phyloP scores from a whole-genome alignment of 2,797 vertebrate species.

The Cossypha dichroa region DNA sequence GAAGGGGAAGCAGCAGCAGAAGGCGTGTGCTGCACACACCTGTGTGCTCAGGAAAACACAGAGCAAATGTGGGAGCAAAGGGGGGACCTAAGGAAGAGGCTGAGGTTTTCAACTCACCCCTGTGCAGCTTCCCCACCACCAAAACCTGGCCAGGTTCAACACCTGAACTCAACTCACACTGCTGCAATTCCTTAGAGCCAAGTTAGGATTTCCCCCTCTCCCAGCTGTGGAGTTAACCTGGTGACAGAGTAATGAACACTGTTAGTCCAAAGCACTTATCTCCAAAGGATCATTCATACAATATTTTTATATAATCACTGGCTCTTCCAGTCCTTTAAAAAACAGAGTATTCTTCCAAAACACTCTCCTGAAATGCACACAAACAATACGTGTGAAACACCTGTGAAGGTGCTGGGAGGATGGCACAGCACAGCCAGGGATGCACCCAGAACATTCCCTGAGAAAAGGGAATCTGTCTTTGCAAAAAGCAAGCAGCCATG shows the following conservation, averaged over 20 bases:
- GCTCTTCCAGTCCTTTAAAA: background rate
- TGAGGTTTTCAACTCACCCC: background rate
- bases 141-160: background rate
- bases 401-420: rapidly evolving
- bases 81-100: rapidly evolving
- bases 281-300: background rate
- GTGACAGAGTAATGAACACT: background rate
- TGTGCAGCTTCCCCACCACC: rapidly evolving
- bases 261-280: background rate
- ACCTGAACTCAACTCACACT: background rate
- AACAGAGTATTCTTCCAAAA: background rate
- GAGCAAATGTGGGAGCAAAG: background rate
- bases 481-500: rapidly evolving
- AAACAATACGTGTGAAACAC: rapidly evolving
- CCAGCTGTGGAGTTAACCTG: background rate
- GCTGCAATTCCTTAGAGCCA: background rate
- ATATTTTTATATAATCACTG: background rate
- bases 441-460: background rate
- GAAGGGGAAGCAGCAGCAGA: background rate
- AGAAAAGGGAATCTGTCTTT: background rate
- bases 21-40: rapidly evolving
- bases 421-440: background rate
- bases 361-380: background rate
- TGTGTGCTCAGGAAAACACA: too few species aligned
- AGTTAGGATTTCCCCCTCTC: background rate